Evolutionary conservation across 2,888 invertebrate genomes (phyloP), one percentile per base, ranked within the genome.

Genomic region (Acanthopleura granulata): DNA sequence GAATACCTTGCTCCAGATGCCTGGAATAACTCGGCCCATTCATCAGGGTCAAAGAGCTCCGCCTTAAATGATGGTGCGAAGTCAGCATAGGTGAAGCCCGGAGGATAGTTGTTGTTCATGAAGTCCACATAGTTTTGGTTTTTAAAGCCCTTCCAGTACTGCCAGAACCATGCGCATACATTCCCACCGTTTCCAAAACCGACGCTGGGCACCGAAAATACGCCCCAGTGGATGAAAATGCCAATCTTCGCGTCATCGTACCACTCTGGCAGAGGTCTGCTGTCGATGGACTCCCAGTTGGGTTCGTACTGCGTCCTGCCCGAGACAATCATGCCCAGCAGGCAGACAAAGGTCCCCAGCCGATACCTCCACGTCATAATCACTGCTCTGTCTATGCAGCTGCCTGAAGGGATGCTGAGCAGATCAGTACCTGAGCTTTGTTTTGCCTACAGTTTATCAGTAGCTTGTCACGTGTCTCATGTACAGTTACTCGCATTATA

Each of bases 71-170:
- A 50, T 29, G 93, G 93, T 0, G 94, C 97, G 91, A 98, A 98
- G 76, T 97, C 96, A 87, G 96, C 96, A 90, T 98, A 98, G 0
- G 95, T 94, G 86, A 96, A 97, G 71, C 92, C 93, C 0, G 96
- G 95, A 73, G 94, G 94, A 89, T 95, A 97, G 86, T 95, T 95
- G 57, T 93, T 92, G 50, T 93, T 90, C 95, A 98, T 96, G 88
- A 94, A 97, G 12, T 86, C 80, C 9, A 86, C 84, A 73, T 82
- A 82, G 49, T 79, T 82, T 27, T 80, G 74, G 9, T 75, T 80
- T 0, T 76, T 72, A 81, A 77, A 72, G n/a, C 77, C 79, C 69
- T 93, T 91, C 96, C 96, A 97, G 83, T 94, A 91, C 18, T 90
- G 91, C 97, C 97, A 97, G 90, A 97, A 97, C 97, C 97, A 97